A percentile compares a stretch with the other conserved stretches of the same genome.
Conservation (phyloP, 2,797 vertebrate genomes). For the Esox lucius region DNA sequence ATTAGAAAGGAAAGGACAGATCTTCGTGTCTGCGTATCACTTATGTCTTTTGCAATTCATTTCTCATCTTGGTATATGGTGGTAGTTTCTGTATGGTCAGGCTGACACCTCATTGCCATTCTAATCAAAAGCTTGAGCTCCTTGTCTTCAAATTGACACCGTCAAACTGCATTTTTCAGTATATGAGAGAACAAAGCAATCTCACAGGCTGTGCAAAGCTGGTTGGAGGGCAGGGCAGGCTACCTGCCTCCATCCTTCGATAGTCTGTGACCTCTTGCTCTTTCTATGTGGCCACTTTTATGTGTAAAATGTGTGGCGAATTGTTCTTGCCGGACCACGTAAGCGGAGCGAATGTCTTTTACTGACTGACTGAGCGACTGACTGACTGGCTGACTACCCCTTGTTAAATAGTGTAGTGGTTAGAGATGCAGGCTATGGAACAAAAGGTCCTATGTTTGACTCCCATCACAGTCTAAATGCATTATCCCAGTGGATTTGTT, state of each 20-base stretch:
- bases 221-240: background rate
- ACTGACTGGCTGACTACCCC: too few relatives aligned
- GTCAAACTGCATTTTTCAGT: slow-evolving; percentile 26
- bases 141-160: slow-evolving; percentile 25
- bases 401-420: too few relatives aligned
- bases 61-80: background rate
- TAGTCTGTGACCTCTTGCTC: background rate
- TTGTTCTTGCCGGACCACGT: too few relatives aligned
- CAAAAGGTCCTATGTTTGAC: too few relatives aligned
- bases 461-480: too few relatives aligned
- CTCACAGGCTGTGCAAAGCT: background rate
- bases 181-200: slow-evolving; percentile 49
- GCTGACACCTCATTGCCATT: slow-evolving; percentile 28
- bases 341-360: too few relatives aligned
- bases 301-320: background rate
- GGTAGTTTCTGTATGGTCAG: background rate
- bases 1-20: background rate
- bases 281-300: background rate
- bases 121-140: slow-evolving; percentile 21
- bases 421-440: too few relatives aligned
- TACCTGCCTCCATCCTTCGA: background rate
- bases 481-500: background rate
- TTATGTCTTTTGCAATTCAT: background rate
- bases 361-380: too few relatives aligned
- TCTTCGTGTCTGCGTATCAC: background rate